phyloP scores from a whole-genome alignment of 2,888 invertebrate species.

The Suillia variegata region DNA sequence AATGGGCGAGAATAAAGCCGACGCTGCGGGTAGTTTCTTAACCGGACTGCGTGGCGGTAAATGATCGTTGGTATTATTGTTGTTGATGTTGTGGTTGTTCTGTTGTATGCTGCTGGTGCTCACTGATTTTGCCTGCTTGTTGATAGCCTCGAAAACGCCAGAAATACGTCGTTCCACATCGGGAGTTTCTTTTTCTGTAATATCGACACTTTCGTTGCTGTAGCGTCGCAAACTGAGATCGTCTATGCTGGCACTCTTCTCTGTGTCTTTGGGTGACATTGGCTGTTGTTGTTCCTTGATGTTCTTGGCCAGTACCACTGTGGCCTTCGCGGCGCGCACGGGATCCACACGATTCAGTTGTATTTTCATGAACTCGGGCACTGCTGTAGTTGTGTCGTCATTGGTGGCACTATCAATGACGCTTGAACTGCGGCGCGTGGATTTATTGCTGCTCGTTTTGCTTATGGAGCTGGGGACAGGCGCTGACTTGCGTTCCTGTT shows the following conservation, averaged over 20 bases:
- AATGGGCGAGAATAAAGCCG: not conserved
- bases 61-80: slow-evolving; percentile 34
- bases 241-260: slow-evolving; percentile 45
- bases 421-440: slow-evolving; percentile 42
- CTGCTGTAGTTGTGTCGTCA: slow-evolving; percentile 27
- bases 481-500: slow-evolving; percentile 35
- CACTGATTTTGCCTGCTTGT: slow-evolving; percentile 40
- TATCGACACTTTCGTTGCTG: slow-evolving; percentile 62
- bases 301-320: slow-evolving; percentile 71
- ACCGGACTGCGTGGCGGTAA: slow-evolving; percentile 30
- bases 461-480: slow-evolving; percentile 17
- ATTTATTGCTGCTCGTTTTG: slow-evolving; percentile 33
- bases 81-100: too few species aligned
- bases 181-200: slow-evolving; percentile 45
- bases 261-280: slow-evolving; percentile 23
- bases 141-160: slow-evolving; percentile 31
- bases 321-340: slow-evolving; percentile 63
- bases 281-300: slow-evolving; percentile 35
- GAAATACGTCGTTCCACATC: slow-evolving; percentile 29
- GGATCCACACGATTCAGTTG: slow-evolving; percentile 74
- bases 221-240: slow-evolving; percentile 56
- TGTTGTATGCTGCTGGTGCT: slow-evolving; percentile 37
- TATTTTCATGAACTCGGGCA: slow-evolving; percentile 74
- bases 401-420: slow-evolving; percentile 32
- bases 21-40: slow-evolving; percentile 30